Evolutionary conservation across 92 coral and sea anemone genomes (phyloP).

Genomic region (Virgularia gustaviana): DNA sequence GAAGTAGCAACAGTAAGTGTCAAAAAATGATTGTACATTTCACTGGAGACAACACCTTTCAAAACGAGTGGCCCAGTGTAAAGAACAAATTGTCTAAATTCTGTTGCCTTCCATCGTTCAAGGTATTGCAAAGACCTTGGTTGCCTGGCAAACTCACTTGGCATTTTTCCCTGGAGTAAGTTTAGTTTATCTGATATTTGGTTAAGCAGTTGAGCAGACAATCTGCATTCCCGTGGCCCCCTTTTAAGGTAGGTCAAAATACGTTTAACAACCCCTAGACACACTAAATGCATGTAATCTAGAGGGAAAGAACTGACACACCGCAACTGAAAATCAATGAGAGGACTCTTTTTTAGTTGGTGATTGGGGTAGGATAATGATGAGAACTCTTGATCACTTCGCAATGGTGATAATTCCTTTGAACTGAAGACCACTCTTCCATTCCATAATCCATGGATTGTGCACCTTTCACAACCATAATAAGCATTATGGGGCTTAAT

Average conservation of each 20-base stretch:
- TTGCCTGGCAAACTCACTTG: slow-evolving; percentile 28
- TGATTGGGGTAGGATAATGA: background rate
- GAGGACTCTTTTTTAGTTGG: background rate
- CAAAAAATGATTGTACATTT: background rate
- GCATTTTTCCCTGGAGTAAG: background rate
- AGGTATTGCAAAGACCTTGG: slow-evolving; percentile 8
- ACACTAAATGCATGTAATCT: slow-evolving; percentile 1
- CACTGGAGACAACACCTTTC: background rate
- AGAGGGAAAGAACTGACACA: background rate
- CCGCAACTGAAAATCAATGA: background rate
- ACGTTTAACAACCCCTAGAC: slow-evolving; percentile 6
- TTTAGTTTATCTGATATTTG: background rate
- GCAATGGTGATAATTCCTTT: background rate
- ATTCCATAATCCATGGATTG: background rate
- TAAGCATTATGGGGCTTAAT: background rate
- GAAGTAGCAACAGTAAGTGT: background rate
- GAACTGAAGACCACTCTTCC: slow-evolving; percentile 1
- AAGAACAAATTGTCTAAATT: slow-evolving; percentile 2
- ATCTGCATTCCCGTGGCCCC: background rate
- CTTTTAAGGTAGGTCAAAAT: background rate
- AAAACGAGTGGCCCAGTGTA: slow-evolving; percentile 10
- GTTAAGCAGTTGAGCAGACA: background rate
- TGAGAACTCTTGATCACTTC: background rate
- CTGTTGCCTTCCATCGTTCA: slow-evolving; percentile 14
- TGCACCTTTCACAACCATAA: background rate